Evolutionary conservation across 2,888 invertebrate species (phyloP).

Genomic region (Drosophila stalkeri): DNA sequence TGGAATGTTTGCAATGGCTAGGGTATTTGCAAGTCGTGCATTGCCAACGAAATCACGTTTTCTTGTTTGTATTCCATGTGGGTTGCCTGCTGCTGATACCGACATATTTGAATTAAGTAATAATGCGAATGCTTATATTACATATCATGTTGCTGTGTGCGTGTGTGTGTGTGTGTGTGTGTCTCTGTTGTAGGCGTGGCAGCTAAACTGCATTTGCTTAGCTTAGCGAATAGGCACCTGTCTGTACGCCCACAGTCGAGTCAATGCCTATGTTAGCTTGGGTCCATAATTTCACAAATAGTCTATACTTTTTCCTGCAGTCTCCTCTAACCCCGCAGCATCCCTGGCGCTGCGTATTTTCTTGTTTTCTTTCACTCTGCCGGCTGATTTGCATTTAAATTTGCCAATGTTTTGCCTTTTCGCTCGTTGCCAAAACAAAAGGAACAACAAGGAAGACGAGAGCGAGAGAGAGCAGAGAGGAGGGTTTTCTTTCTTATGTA

Average conservation of each 20-base stretch:
- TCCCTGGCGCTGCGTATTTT: conserved; percentile 16
- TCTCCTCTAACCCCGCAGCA: not conserved
- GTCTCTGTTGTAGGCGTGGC: conserved; percentile 15
- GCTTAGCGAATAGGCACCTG: conserved; percentile 32
- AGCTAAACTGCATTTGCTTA: conserved; percentile 43
- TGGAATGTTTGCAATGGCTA: not conserved
- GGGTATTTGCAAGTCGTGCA: conserved; percentile 3
- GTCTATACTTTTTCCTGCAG: conserved; percentile 53
- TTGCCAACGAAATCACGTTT: not conserved
- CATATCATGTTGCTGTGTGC: not conserved
- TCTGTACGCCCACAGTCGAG: not conserved
- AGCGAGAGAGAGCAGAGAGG: not conserved
- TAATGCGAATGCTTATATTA: conserved; percentile 23
- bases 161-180: not conserved
- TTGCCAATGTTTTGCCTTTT: conserved; percentile 80
- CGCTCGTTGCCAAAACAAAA: conserved; percentile 68
- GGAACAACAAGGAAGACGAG: conserved; percentile 30
- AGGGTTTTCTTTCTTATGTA: not conserved
- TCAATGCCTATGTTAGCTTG: conserved; percentile 3
- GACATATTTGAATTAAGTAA: conserved; percentile 17
- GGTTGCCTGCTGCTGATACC: conserved; percentile 10
- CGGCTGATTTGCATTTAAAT: conserved; percentile 78
- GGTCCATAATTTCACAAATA: conserved; percentile 49
- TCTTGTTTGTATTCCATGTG: conserved; percentile 7
- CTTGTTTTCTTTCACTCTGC: conserved; percentile 51